These are phyloP conservation scores for Diplolepis rosae DNA, from an alignment of 2,888 invertebrate species.

Conservation along the genomic window DNA sequence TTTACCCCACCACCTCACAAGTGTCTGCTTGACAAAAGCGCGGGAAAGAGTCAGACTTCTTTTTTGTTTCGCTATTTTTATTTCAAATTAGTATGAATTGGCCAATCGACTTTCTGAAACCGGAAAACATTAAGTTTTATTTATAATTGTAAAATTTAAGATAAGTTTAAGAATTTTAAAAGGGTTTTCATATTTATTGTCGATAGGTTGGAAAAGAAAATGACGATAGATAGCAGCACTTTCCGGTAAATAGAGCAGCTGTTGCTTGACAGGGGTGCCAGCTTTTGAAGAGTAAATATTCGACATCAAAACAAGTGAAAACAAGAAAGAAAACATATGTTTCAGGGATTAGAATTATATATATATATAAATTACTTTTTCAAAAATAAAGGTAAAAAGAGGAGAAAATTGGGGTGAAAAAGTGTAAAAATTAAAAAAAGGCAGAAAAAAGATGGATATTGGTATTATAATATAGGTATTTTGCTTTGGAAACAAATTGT, in stretches of 20 bases:
- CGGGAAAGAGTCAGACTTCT: conserved; percentile 60
- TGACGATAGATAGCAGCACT: not conserved
- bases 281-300: not conserved
- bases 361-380: too few species aligned
- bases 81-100: not conserved
- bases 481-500: too few species aligned
- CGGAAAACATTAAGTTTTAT: not conserved
- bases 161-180: not conserved
- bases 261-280: not conserved
- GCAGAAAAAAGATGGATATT: too few species aligned
- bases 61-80: not conserved
- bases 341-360: not conserved
- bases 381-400: too few species aligned
- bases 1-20: conserved; percentile 67
- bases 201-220: not conserved
- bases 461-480: too few species aligned
- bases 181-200: not conserved
- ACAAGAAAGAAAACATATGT: conserved; percentile 2
- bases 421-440: too few species aligned
- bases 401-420: too few species aligned
- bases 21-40: conserved; percentile 58
- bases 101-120: not conserved
- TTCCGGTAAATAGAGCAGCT: not conserved
- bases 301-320: conserved; percentile 1
- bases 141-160: not conserved